Evolutionary conservation across 2,113 vertebrate genomes (phyloP).

Genomic region (Nesospiza acunhae): DNA sequence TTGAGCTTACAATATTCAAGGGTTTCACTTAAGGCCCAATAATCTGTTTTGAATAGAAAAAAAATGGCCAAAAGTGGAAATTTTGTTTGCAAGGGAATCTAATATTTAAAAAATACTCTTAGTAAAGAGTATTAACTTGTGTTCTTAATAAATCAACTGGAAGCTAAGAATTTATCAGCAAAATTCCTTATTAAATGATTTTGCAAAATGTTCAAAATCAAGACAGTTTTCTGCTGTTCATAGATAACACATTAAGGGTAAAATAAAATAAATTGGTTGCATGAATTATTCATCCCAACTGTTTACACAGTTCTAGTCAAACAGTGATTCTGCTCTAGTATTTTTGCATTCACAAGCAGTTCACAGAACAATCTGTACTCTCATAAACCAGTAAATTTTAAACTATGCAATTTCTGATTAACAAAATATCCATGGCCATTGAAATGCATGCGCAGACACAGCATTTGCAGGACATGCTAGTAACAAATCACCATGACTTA

Average conservation of each 20-base stretch:
- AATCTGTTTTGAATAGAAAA: background rate
- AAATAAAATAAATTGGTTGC: background rate
- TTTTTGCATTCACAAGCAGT: background rate
- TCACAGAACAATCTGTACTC: background rate
- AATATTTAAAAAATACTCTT: background rate
- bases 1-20: background rate
- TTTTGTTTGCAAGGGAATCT: background rate
- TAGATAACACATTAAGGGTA: background rate
- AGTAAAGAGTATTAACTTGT: background rate
- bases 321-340: background rate
- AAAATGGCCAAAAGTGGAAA: background rate
- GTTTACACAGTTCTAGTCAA: background rate
- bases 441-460: rapidly evolving
- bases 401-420: background rate
- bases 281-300: background rate
- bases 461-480: background rate
- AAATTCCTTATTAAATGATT: background rate
- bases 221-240: background rate
- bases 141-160: background rate
- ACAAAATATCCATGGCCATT: background rate
- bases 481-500: background rate
- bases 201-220: background rate
- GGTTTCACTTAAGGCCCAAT: background rate
- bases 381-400: background rate
- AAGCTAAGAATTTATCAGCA: background rate